Conservation (phyloP, 2,888 invertebrate species). For the Elaeidobius kamerunicus region DNA sequence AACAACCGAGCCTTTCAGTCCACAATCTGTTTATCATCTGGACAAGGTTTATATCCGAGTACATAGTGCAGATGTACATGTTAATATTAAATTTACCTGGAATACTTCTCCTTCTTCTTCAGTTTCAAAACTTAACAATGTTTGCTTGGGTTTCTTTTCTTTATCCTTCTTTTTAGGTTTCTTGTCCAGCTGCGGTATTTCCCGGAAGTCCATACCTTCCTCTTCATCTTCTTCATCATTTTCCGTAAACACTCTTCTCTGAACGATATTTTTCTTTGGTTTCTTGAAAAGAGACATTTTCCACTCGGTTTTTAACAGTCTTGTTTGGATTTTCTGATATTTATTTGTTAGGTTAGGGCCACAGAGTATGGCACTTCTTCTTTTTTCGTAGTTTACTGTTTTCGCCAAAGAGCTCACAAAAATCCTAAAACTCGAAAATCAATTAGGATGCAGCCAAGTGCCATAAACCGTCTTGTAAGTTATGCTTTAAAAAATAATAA, state of each 20-base stretch:
- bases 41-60: no score
- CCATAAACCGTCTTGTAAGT: no score
- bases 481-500: not conserved
- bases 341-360: not conserved
- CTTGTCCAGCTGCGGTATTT: constrained; percentile 40
- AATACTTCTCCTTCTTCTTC: constrained; percentile 86
- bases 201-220: constrained; percentile 48
- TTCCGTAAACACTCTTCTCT: constrained; percentile 69
- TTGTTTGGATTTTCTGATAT: not conserved
- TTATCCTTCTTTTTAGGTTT: constrained; percentile 49
- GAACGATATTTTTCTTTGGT: constrained; percentile 75
- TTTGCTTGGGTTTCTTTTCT: constrained; percentile 53
- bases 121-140: constrained; percentile 75
- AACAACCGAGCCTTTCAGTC: no score
- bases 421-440: no score
- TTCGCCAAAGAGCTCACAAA: not conserved
- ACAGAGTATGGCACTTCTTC: not conserved
- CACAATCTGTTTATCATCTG: no score
- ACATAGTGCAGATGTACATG: no score
- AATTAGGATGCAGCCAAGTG: no score
- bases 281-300: constrained; percentile 82
- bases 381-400: not conserved
- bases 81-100: no score
- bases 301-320: no score
- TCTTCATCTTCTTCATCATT: constrained; percentile 67